Percentiles rank a stretch among this genome's conserved stretches.
Conservation (phyloP, 2,797 vertebrate species). For the Hybognathus amarus region DNA sequence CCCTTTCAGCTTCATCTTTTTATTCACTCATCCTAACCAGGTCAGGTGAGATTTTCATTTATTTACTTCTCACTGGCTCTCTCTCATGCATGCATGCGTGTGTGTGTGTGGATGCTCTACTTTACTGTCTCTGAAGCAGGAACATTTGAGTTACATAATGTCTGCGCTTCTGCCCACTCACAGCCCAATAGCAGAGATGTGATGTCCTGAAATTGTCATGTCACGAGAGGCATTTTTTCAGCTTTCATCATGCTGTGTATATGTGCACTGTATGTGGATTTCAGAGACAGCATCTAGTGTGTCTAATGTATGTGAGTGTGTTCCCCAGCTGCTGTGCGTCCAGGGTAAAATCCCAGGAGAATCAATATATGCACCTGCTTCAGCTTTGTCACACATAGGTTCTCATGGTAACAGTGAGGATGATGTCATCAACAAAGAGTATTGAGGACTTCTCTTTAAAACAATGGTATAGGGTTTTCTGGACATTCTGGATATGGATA, state of each 20-base stretch:
- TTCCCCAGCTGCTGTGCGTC: constrained; percentile 14
- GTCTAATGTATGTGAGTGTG: background rate
- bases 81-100: background rate
- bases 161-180: constrained; percentile 25
- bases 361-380: constrained; percentile 38
- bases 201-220: constrained; percentile 18
- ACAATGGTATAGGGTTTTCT: background rate
- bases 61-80: constrained; percentile 37
- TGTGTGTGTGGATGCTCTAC: constrained; percentile 23
- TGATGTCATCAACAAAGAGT: constrained; percentile 32
- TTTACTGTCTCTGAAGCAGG: constrained; percentile 35
- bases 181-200: constrained; percentile 18
- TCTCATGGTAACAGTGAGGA: constrained; percentile 30
- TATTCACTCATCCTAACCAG: constrained; percentile 44
- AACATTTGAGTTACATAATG: constrained; percentile 44
- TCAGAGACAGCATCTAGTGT: background rate
- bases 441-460: background rate
- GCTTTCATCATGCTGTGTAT: background rate
- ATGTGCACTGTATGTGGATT: background rate
- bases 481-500: background rate
- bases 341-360: constrained; percentile 12
- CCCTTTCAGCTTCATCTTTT: constrained; percentile 38
- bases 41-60: constrained; percentile 44
- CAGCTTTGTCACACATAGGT: constrained; percentile 24
- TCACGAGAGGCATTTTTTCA: constrained; percentile 5